Evolutionary conservation across 1,140 invertebrate genomes (phyloP).

Genomic region (Reticulitermes speratus): DNA sequence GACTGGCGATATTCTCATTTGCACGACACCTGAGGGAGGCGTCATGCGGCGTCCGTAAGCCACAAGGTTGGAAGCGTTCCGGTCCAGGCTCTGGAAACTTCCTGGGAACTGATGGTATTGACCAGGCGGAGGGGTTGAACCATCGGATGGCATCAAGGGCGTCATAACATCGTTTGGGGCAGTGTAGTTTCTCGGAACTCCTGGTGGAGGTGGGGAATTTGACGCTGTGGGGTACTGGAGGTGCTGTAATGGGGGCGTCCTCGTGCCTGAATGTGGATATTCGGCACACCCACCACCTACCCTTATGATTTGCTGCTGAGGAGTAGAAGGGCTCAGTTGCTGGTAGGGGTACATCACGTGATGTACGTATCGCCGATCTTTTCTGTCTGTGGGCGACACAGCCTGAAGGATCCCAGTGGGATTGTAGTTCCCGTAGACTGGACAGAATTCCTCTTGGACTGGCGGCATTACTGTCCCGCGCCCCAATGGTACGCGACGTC

Average conservation of each 20-base stretch:
- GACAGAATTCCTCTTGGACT: neutral
- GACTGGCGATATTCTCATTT: conserved; percentile 29
- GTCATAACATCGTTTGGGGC: neutral
- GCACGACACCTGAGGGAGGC: neutral
- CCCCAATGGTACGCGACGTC: neutral
- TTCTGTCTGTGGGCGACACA: neutral
- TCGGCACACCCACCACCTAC: conserved; percentile 23
- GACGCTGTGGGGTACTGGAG: conserved; percentile 24
- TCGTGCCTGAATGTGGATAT: neutral
- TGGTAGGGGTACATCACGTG: neutral
- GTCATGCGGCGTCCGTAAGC: neutral
- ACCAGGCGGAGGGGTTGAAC: neutral
- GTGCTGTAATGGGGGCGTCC: conserved; percentile 16
- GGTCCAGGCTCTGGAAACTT: conserved; percentile 27
- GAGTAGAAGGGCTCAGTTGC: neutral
- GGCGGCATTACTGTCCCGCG: neutral
- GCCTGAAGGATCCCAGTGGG: neutral
- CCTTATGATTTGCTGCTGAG: conserved; percentile 25
- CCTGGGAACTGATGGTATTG: neutral
- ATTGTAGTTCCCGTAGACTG: neutral
- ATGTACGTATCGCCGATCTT: neutral
- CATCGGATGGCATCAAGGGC: neutral
- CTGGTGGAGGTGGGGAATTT: conserved; percentile 27
- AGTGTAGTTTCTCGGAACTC: neutral
- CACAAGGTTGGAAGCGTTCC: neutral